A percentile compares a stretch with the other conserved stretches of the same genome.
These are phyloP conservation scores for Cerceris ruficornis DNA, from an alignment of 2,888 invertebrate genomes.

Conservation along the genomic window DNA sequence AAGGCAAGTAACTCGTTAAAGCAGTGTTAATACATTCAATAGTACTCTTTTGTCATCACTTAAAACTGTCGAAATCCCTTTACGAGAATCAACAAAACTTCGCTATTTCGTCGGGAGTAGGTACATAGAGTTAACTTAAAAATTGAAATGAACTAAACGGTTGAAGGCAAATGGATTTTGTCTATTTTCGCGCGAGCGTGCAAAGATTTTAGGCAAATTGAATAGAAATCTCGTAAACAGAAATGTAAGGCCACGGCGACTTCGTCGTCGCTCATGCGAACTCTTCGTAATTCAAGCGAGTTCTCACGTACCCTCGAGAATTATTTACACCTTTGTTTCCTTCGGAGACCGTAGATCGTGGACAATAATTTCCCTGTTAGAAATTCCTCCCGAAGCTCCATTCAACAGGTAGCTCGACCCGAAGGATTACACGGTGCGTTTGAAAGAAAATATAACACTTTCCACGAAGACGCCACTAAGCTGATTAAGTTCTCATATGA, in stretches of 20 bases:
- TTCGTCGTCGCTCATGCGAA: conserved; percentile 3
- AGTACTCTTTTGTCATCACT: no score
- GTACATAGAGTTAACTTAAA: no score
- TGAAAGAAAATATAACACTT: background rate
- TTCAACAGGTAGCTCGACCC: conserved; percentile 56
- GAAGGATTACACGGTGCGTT: conserved; percentile 2
- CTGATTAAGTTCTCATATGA: background rate
- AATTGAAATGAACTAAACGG: no score
- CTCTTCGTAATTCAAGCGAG: conserved; percentile 39
- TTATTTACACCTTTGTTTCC: conserved; percentile 43
- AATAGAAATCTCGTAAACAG: no score
- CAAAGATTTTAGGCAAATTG: background rate
- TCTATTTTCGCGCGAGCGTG: background rate
- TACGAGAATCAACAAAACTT: no score
- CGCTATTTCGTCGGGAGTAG: no score
- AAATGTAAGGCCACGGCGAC: background rate
- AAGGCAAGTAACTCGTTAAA: no score
- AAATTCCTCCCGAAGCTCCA: background rate
- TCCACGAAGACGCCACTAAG: background rate
- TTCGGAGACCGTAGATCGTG: background rate
- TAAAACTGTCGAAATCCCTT: no score
- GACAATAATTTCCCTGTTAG: conserved; percentile 27
- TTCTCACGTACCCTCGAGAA: conserved; percentile 54
- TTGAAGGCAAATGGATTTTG: background rate
- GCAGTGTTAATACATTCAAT: no score